These are phyloP conservation scores for Hyperoodon ampullatus DNA, from an alignment of 2,113 vertebrate genomes.

Conservation along the genomic window DNA sequence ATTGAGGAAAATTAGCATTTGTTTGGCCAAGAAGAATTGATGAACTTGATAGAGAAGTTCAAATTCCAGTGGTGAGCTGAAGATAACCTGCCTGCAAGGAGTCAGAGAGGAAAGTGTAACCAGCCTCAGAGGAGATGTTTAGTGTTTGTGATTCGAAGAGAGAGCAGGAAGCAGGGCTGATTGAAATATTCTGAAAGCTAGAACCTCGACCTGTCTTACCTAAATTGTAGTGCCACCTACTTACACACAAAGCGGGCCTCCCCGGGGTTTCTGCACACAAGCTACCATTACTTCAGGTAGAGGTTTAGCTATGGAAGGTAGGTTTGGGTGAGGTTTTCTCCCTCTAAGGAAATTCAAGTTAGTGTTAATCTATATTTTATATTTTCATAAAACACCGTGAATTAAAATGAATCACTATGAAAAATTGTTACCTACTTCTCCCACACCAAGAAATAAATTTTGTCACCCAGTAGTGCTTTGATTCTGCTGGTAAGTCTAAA, in stretches of 20 bases:
- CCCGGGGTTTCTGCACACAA: neutral
- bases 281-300: neutral
- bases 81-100: neutral
- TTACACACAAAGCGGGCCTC: neutral
- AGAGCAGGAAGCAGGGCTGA: neutral
- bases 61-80: neutral
- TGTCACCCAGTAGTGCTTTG: neutral
- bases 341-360: neutral
- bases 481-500: neutral
- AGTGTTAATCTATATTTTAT: neutral
- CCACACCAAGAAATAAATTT: constrained; percentile 32
- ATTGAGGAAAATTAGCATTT: neutral
- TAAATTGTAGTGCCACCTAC: neutral
- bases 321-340: neutral
- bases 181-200: neutral
- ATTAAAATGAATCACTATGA: neutral
- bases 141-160: neutral
- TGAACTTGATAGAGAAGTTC: constrained; percentile 25
- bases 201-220: neutral
- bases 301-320: neutral
- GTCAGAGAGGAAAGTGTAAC: neutral
- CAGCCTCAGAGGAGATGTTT: neutral
- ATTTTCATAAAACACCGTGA: constrained; percentile 8
- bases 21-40: neutral
- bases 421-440: constrained; percentile 13